These are phyloP conservation scores for Pocillopora grandis DNA, from an alignment of 92 coral and sea anemone species.

Conservation along the genomic window DNA sequence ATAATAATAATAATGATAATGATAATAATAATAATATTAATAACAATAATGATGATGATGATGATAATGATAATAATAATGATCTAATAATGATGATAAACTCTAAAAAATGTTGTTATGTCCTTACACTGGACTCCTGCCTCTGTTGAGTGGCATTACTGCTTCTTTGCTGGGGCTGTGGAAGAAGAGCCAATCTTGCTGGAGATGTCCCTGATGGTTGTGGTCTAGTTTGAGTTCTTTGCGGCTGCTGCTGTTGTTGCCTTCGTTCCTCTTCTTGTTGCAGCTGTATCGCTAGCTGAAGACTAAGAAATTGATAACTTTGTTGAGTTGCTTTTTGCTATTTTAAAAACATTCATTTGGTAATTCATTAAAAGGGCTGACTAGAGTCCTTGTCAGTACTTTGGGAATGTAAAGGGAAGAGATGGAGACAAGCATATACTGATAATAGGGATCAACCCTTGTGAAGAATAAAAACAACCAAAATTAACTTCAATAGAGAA, in stretches of 20 bases:
- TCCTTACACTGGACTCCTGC: conserved; percentile 28
- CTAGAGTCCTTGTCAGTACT: background rate
- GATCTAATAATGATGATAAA: background rate
- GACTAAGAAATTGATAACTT: conserved; percentile 30
- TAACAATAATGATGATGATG: too few relatives aligned
- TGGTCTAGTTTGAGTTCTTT: conserved; percentile 25
- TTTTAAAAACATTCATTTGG: background rate
- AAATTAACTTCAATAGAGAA: too few relatives aligned
- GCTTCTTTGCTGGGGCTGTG: conserved; percentile 11
- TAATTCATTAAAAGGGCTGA: background rate
- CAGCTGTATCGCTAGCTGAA: conserved; percentile 87
- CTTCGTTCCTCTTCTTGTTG: conserved; percentile 84
- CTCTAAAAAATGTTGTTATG: background rate
- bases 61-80: too few relatives aligned
- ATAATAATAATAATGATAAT: too few relatives aligned
- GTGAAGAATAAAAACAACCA: too few relatives aligned
- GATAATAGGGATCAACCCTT: too few relatives aligned
- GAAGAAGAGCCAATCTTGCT: background rate
- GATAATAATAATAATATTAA: too few relatives aligned
- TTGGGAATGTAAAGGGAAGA: too few relatives aligned
- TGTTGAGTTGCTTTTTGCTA: too few relatives aligned
- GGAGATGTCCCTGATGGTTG: conserved; percentile 17
- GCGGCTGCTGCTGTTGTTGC: conserved; percentile 66
- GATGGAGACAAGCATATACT: too few relatives aligned
- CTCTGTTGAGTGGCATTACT: conserved; percentile 29